Conservation (phyloP, 2,888 invertebrate species). For the Lissonota sp. region DNA sequence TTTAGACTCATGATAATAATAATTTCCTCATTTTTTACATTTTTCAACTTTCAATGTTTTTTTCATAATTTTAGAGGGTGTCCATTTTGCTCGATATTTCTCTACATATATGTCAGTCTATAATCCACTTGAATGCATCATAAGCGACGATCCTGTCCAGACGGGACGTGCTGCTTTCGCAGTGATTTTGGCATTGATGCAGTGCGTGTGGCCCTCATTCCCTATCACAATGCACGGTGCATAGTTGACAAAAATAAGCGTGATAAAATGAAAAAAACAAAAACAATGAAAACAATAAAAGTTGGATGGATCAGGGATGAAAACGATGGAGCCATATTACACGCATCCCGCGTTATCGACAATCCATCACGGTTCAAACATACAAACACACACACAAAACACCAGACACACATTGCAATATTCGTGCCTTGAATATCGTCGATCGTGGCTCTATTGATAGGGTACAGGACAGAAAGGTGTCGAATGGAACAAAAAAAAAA, state of each 20-base stretch:
- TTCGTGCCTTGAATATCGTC: conserved; percentile 26
- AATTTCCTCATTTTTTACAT: too few relatives aligned
- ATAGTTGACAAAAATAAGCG: conserved; percentile 53
- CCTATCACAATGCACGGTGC: conserved; percentile 33
- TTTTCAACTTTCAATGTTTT: too few relatives aligned
- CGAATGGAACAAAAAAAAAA: conserved; percentile 41
- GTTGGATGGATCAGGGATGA: conserved; percentile 35
- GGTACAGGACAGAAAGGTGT: conserved; percentile 23
- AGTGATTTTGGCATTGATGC: conserved; percentile 46
- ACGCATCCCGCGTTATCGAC: conserved; percentile 59
- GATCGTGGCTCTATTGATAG: conserved; percentile 48
- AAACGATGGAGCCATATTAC: conserved; percentile 53
- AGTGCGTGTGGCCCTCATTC: conserved; percentile 36
- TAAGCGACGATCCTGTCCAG: conserved; percentile 29
- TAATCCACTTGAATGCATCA: conserved; percentile 53
- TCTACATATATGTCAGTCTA: neutral
- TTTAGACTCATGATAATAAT: too few relatives aligned
- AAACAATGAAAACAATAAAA: conserved; percentile 56
- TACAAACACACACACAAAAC: too few relatives aligned
- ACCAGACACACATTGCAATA: conserved; percentile 21
- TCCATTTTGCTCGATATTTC: neutral
- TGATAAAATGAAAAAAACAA: neutral
- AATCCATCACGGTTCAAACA: conserved; percentile 46
- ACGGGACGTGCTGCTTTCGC: conserved; percentile 39
- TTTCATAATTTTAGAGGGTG: too few relatives aligned